These are phyloP conservation scores for Polypedilum vanderplanki DNA, from an alignment of 1,140 invertebrate species.

Conservation along the genomic window DNA sequence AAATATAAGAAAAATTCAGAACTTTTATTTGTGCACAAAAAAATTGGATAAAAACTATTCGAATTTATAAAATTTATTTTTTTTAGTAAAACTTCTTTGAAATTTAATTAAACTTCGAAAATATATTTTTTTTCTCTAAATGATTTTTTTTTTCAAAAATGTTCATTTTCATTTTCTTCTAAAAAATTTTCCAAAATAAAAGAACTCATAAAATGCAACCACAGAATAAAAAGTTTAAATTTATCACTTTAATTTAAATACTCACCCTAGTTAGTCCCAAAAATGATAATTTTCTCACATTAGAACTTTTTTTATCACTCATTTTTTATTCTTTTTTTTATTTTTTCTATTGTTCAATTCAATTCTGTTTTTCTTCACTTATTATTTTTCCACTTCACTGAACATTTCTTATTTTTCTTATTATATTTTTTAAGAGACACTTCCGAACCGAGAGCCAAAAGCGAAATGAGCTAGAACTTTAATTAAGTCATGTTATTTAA, in stretches of 20 bases:
- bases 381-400: not conserved
- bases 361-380: not conserved
- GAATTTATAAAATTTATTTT: too few relatives aligned
- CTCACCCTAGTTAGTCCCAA: constrained; percentile 43
- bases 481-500: constrained; percentile 15
- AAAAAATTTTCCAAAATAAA: too few relatives aligned
- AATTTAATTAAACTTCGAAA: too few relatives aligned
- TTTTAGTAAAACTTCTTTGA: too few relatives aligned
- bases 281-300: constrained; percentile 44
- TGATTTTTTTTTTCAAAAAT: too few relatives aligned
- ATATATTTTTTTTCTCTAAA: too few relatives aligned
- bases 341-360: constrained; percentile 15
- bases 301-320: not conserved
- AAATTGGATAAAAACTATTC: too few relatives aligned
- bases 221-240: too few relatives aligned
- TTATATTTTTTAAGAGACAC: not conserved
- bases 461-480: not conserved
- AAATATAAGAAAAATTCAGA: too few relatives aligned
- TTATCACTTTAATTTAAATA: constrained; percentile 33
- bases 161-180: too few relatives aligned
- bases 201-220: too few relatives aligned
- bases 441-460: not conserved
- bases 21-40: too few relatives aligned
- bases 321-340: not conserved
- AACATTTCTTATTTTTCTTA: not conserved